Evolutionary conservation across 2,797 vertebrate species (phyloP), one percentile per base, ranked within the genome.

Genomic region (Macroramphosus scolopax): DNA sequence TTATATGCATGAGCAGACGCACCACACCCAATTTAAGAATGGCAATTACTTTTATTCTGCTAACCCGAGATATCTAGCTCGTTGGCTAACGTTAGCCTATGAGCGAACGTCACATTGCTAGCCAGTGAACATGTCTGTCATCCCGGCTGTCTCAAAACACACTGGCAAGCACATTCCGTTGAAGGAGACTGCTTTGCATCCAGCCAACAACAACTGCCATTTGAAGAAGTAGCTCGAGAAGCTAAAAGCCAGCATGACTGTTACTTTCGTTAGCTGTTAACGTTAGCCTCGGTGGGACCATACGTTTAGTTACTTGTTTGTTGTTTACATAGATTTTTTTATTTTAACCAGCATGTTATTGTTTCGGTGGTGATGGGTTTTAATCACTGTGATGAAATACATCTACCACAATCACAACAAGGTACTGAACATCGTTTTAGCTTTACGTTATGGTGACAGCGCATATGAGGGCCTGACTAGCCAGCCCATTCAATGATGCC

Each of bases 401-500:
- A 1, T 7, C 7, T 26, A 43, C 6, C 30, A 9, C 1, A 53
- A 36, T 13, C 24, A 33, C 22, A 63, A 26, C 34, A 34, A 9
- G 43, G 15, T 17, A 29, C 11, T 0, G 4, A 51, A 30, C 44
- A 40, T 20, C 33, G 13, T 22, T 48, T 41, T n/a, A 20, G 17
- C 25, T 40, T 17, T 0, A 17, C 22, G 30, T 22, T 30, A 30
- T 44, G 50, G 64, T 84, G 80, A 83, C 82, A 85, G 72, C 69
- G 80, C 76, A 74, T 17, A 72, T 76, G 71, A 48, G 59, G 76
- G 69, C 68, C 73, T 35, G 51, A 42, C 45, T 64, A 53, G 63
- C 75, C 41, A 35, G 51, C 75, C 66, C 82, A 87, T 86, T 88
- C 82, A 87, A 82, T 75, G 63, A 66, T 77, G 73, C 78, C 73